A percentile compares a stretch with the other conserved stretches of the same genome.
phyloP scores from a whole-genome alignment of 2,888 invertebrate genomes.

The Drosophila niveifrons region DNA sequence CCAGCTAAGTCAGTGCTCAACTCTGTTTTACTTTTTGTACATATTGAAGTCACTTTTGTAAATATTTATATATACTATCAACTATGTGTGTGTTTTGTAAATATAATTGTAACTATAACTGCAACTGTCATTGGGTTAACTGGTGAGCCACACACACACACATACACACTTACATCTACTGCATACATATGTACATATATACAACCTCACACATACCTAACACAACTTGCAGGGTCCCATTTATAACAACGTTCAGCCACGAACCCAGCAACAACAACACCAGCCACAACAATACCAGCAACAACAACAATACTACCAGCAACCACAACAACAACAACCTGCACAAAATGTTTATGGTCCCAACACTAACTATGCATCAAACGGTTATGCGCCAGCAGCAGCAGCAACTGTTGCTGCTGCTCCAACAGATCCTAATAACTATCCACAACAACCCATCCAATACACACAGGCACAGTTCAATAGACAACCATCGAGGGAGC shows the following conservation, averaged over 20 bases:
- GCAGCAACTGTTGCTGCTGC: conserved; percentile 48
- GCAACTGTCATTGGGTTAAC: conserved; percentile 57
- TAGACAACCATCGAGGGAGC: conserved; percentile 74
- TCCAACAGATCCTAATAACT: conserved; percentile 59
- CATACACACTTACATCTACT: conserved; percentile 1
- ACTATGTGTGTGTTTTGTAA: conserved; percentile 54
- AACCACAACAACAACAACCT: conserved; percentile 55
- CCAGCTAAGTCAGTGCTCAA: not conserved
- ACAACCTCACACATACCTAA: conserved; percentile 29
- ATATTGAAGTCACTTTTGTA: conserved; percentile 15
- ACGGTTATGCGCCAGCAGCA: conserved; percentile 45
- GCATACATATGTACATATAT: conserved; percentile 15
- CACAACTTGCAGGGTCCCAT: conserved; percentile 78
- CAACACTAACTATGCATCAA: conserved; percentile 55
- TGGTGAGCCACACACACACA: conserved; percentile 48
- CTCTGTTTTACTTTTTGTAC: conserved; percentile 15
- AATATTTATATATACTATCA: conserved; percentile 41
- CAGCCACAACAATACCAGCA: conserved; percentile 40
- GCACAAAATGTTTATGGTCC: conserved; percentile 68
- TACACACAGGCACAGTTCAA: conserved; percentile 79
- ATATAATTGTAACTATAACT: conserved; percentile 64
- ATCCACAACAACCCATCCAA: conserved; percentile 76
- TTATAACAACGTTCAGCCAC: conserved; percentile 79
- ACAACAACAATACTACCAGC: conserved; percentile 42
- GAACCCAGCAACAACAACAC: conserved; percentile 50